Percentiles rank a stretch among this genome's conserved stretches.
Conservation (phyloP, 2,113 vertebrate genomes). For the Xenopus borealis region DNA sequence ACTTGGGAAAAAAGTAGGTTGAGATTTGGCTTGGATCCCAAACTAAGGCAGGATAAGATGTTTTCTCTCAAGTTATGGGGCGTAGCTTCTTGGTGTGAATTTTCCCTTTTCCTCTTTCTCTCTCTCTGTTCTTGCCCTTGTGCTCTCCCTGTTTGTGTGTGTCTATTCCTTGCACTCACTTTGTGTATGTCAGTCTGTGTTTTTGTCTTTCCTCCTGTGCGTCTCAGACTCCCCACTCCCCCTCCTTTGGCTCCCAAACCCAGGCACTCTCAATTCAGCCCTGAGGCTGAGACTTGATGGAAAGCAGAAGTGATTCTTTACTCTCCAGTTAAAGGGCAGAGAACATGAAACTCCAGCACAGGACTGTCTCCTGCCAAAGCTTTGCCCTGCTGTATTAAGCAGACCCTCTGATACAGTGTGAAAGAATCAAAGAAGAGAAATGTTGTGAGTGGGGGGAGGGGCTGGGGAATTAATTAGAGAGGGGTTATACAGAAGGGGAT, state of each 20-base stretch:
- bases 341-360: constrained; percentile 26
- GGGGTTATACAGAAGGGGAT: neutral
- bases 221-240: constrained; percentile 16
- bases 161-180: constrained; percentile 40
- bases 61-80: neutral
- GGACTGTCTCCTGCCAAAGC: constrained; percentile 23
- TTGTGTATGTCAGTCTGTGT: constrained; percentile 41
- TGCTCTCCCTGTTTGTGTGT: constrained; percentile 26
- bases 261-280: constrained; percentile 17
- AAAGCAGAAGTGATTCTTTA: constrained; percentile 40
- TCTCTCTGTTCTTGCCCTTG: neutral
- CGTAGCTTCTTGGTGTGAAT: neutral
- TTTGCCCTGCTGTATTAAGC: constrained; percentile 21
- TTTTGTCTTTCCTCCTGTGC: constrained; percentile 18
- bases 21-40: neutral
- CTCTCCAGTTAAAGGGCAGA: constrained; percentile 30
- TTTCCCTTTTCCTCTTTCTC: neutral
- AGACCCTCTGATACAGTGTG: constrained; percentile 28
- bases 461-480: neutral
- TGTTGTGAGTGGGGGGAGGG: constrained; percentile 1
- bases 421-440: constrained; percentile 17
- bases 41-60: neutral
- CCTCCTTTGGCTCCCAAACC: constrained; percentile 19
- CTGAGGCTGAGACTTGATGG: constrained; percentile 42
- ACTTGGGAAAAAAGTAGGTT: neutral